Evolutionary conservation across 1,140 invertebrate species (phyloP), one percentile per base, ranked within the genome.

Genomic region (Holotrichia oblita): DNA sequence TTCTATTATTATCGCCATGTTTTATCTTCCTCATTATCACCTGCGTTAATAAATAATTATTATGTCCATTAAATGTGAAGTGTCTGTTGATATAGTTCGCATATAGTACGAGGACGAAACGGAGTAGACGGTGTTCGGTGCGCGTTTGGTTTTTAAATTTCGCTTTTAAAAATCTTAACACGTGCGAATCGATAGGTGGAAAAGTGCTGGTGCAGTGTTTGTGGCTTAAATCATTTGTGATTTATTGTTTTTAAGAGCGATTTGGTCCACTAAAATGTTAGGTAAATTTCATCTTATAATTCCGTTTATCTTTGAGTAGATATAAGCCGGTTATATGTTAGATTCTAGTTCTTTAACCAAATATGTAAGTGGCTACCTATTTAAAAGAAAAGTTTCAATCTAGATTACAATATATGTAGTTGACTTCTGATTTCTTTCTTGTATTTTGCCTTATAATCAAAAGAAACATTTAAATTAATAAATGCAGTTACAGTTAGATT

Each of bases 161-260:
- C 48, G 48, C 14, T 55, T 55, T 34, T 55, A 55, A 55, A 55
- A 55, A n/a, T 55, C n/a, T 55, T 55, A 55, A 55, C 48, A 55
- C 48, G 48, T 55, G 48, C 48, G n/a, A 34, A 17, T 55, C 2
- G 48, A 6, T 6, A 0, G 6, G 14, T 17, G 48, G n/a, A n/a
- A 55, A 55, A n/a, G 48, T 55, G 12, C 14, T n/a, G 48, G 48
- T 55, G 48, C 27, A 34, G 48, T n/a, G 7, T 55, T 55, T 0
- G 3, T 55, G 48, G 9, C 14, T 17, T 55, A 6, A 17, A n/a
- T 55, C n/a, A 55, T 55, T 55, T 55, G 48, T 55, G n/a, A 14
- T 17, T 34, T 34, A 34, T 4, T n/a, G n/a, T n/a, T n/a, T n/a
- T n/a, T 4, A 34, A 34, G 27, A 34, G 27, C 27, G 48, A 55